Conservation (phyloP, 2,888 invertebrate genomes). For the Mesorhabditis sp. region DNA sequence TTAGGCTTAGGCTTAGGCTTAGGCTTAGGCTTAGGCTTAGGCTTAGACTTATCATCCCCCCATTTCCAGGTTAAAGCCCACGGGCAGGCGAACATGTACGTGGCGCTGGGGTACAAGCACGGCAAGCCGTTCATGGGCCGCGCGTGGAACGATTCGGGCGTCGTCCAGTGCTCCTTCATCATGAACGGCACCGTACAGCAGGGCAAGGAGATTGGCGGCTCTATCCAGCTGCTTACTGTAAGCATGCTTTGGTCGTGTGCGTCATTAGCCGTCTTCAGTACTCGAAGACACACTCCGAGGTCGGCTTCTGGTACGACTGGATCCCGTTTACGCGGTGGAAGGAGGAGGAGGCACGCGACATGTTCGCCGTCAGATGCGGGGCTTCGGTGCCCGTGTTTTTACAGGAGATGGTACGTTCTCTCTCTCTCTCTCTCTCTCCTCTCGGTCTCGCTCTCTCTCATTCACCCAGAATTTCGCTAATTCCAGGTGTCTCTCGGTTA, state of each 20-base stretch:
- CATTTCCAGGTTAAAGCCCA: constrained; percentile 13
- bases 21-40: too few species aligned
- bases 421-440: constrained; percentile 5
- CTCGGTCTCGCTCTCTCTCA: too few species aligned
- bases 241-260: background rate
- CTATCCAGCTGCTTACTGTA: constrained; percentile 23
- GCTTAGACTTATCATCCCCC: background rate
- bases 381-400: constrained; percentile 22
- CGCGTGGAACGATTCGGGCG: constrained; percentile 32
- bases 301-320: constrained; percentile 29
- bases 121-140: constrained; percentile 30
- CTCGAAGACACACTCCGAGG: constrained; percentile 13
- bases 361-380: constrained; percentile 24
- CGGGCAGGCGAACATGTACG: constrained; percentile 20
- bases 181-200: constrained; percentile 18
- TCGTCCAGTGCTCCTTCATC: constrained; percentile 26
- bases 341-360: constrained; percentile 12
- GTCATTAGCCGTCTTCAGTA: too few species aligned
- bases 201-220: constrained; percentile 25
- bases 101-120: constrained; percentile 17
- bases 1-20: too few species aligned
- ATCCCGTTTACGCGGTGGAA: constrained; percentile 16
- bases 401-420: constrained; percentile 16
- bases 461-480: too few species aligned
- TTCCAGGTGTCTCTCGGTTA: too few species aligned